Conservation (phyloP, 2,113 vertebrate species). For the Cyanistes caeruleus region DNA sequence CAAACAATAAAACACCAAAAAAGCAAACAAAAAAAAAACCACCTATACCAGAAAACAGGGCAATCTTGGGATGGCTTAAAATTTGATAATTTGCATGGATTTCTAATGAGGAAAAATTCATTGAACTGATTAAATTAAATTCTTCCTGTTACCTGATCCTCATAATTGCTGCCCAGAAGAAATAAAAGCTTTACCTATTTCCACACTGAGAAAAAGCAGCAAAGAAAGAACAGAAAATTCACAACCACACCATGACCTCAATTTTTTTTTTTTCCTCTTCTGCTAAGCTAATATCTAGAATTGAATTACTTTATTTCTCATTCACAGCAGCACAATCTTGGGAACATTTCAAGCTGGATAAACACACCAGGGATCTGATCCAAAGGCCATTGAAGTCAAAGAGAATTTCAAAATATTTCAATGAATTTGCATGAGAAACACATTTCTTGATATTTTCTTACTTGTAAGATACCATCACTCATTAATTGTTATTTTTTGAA, state of each 20-base stretch:
- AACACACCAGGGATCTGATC: background rate
- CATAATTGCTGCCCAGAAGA: background rate
- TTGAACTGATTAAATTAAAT: slow-evolving; percentile 36
- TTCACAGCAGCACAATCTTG: background rate
- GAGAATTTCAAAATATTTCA: slow-evolving; percentile 10
- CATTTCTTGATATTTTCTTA: background rate
- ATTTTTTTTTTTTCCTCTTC: background rate
- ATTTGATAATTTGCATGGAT: slow-evolving; percentile 21
- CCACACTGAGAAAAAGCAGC: background rate
- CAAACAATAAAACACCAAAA: too few species aligned
- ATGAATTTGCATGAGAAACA: background rate
- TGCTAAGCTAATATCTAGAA: slow-evolving; percentile 14
- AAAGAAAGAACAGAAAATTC: background rate
- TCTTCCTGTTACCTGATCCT: slow-evolving; percentile 15
- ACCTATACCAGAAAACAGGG: background rate
- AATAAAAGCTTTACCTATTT: slow-evolving; percentile 1
- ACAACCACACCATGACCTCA: background rate
- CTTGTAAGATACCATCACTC: background rate
- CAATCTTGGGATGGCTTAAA: slow-evolving; percentile 10
- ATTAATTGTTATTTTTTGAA: background rate
- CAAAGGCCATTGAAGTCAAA: slow-evolving; percentile 12
- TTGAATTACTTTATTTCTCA: slow-evolving; percentile 42
- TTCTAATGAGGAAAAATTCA: slow-evolving; percentile 48
- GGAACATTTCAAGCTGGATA: slow-evolving; percentile 11
- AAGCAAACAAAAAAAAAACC: background rate